phyloP scores from a whole-genome alignment of 2,888 invertebrate genomes.

The Philonicus albiceps region DNA sequence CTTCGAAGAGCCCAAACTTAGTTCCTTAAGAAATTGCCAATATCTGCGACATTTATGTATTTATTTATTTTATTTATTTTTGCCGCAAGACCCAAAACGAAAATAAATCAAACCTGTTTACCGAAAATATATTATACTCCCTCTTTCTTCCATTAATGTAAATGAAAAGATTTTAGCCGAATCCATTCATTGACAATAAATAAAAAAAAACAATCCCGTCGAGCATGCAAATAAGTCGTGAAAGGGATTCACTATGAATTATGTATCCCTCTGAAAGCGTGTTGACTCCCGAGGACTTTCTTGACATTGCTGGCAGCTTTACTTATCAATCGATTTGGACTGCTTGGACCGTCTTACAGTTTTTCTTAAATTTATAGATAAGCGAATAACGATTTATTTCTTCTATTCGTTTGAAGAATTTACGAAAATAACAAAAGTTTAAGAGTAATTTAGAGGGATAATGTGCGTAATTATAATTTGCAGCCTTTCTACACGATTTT shows the following conservation, averaged over 20 bases:
- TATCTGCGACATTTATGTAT: neutral
- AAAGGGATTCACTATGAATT: conserved; percentile 3
- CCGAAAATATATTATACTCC: neutral
- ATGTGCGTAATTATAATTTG: neutral
- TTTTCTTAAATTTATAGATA: neutral
- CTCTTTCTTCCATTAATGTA: neutral
- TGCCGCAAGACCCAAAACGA: neutral
- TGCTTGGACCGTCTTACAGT: neutral
- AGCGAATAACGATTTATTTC: neutral
- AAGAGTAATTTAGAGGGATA: neutral
- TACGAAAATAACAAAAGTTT: neutral
- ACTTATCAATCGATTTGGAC: neutral
- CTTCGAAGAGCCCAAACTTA: neutral
- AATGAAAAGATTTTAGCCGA: neutral
- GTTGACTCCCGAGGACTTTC: neutral
- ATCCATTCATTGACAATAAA: neutral
- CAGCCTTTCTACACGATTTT: neutral
- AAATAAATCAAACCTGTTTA: conserved; percentile 20
- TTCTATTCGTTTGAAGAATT: neutral
- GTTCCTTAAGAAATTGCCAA: neutral
- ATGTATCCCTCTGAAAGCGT: neutral
- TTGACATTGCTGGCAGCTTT: neutral
- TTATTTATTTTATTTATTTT: neutral
- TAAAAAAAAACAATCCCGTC: neutral
- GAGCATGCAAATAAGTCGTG: neutral